Evolutionary conservation across 2,888 invertebrate genomes (phyloP).

Genomic region (Synergus japonicus): DNA sequence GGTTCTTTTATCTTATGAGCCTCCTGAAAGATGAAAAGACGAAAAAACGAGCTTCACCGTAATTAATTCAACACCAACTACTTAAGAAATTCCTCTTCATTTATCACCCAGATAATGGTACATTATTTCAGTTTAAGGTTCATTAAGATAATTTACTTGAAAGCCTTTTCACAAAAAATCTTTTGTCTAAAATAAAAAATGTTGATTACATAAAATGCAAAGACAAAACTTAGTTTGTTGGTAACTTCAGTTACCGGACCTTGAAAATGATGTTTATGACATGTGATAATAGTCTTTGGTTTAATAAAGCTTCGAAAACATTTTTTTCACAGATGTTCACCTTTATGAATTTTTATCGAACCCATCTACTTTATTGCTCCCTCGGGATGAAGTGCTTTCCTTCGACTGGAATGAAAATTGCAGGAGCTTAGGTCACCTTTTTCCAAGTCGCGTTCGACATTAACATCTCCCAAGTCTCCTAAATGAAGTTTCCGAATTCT

Average conservation of each 20-base stretch:
- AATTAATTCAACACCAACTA: not conserved
- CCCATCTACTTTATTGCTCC: not conserved
- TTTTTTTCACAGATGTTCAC: not conserved
- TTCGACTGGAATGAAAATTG: slow-evolving; percentile 2
- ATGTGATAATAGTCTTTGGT: too few relatives aligned
- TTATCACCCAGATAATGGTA: not conserved
- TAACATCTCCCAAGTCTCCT: not conserved
- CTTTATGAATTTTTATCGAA: not conserved
- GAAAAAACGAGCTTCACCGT: not conserved
- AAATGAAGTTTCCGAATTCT: slow-evolving; percentile 16
- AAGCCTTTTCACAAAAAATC: not conserved
- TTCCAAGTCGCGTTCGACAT: not conserved
- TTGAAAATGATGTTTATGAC: too few relatives aligned
- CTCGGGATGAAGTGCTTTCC: not conserved
- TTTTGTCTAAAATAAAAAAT: too few relatives aligned
- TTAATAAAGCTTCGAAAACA: not conserved
- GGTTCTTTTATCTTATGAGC: not conserved
- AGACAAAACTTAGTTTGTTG: too few relatives aligned
- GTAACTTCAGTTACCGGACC: too few relatives aligned
- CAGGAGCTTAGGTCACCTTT: slow-evolving; percentile 10
- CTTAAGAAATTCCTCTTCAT: not conserved
- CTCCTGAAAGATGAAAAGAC: not conserved
- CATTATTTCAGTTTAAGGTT: not conserved
- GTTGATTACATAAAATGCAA: too few relatives aligned
- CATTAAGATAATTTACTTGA: not conserved